Base-by-base conservation (phyloP, 2,113 vertebrate genomes). In the Alligator sinensis region DNA sequence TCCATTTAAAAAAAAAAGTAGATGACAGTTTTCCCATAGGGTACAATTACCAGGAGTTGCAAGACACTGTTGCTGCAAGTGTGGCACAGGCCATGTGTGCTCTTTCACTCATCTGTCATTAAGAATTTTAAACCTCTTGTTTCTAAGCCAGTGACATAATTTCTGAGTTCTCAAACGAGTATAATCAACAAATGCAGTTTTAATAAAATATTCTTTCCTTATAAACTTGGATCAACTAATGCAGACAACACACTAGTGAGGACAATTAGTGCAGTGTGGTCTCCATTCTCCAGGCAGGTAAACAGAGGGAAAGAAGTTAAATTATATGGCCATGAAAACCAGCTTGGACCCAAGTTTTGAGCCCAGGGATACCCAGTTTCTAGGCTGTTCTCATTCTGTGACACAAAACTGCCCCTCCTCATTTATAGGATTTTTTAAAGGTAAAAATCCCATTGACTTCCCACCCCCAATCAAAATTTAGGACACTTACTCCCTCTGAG, bases 131-230 rank as follows among this genome's bases (percentile, higher is more conserved):
- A 77, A 66, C 58, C 24, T 81, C 18, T 93, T 96, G 91, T 92
- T 90, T 93, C 90, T 78, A 93, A 91, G 74, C 82, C 47, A 47
- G 47, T 47, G 47, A 47, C 47, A 88, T 92, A 93, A 92, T 91
- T 94, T 91, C 88, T 96, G 90, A 88, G 2, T 55, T 85, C 91
- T 93, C 38, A 0, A 90, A 91, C 89, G 81, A 95, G 79, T 80
- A 83, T 95, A 88, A 92, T 96, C 93, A 94, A 96, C 38, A 92
- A 83, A 66, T 72, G 91, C 93, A 94, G 90, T 95, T 81, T 92
- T 59, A 70, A 95, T 75, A 24, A 91, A 94, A 90, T 92, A 92
- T 94, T 92, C 66, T 90, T 95, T 94, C 94, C 82, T 90, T 76
- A 90, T 90, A 85, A 94, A 55, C 0, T 1, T 89, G 91, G 88